Evolutionary conservation across 1,140 invertebrate genomes (phyloP).

Genomic region (Lepidurus packardi): DNA sequence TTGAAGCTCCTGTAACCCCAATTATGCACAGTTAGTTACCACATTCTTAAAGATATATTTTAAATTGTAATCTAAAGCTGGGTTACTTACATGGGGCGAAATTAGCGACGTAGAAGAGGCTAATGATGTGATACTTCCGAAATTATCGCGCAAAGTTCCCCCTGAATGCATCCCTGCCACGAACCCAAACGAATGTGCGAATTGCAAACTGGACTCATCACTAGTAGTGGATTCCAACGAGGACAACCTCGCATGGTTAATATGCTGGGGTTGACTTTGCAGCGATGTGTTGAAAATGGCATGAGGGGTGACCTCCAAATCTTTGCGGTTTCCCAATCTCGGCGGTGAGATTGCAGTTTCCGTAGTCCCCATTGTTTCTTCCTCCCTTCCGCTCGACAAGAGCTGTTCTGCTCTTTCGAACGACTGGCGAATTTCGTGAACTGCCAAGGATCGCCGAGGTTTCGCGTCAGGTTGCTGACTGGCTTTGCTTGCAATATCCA

Average conservation of each 20-base stretch:
- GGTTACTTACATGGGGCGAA: constrained; percentile 51
- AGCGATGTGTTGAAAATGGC: constrained; percentile 24
- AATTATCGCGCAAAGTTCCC: constrained; percentile 47
- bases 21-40: not conserved
- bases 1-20: constrained; percentile 50
- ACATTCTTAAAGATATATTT: not conserved
- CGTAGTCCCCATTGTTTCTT: constrained; percentile 19
- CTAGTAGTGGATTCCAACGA: constrained; percentile 50
- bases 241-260: constrained; percentile 46
- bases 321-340: constrained; percentile 22
- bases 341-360: constrained; percentile 2
- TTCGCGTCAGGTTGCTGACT: constrained; percentile 34
- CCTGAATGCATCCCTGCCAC: not conserved
- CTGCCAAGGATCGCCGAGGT: constrained; percentile 36
- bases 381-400: constrained; percentile 31
- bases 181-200: not conserved
- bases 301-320: constrained; percentile 23
- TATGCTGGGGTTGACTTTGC: constrained; percentile 28
- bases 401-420: constrained; percentile 51
- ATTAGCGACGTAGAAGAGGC: constrained; percentile 58
- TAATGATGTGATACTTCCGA: constrained; percentile 57
- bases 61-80: not conserved
- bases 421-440: constrained; percentile 52
- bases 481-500: constrained; percentile 36
- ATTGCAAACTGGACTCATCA: constrained; percentile 45